A percentile compares a stretch with the other conserved stretches of the same genome.
Evolutionary conservation across 2,888 invertebrate species (phyloP).

Genomic region (Aspidiotus destructor): DNA sequence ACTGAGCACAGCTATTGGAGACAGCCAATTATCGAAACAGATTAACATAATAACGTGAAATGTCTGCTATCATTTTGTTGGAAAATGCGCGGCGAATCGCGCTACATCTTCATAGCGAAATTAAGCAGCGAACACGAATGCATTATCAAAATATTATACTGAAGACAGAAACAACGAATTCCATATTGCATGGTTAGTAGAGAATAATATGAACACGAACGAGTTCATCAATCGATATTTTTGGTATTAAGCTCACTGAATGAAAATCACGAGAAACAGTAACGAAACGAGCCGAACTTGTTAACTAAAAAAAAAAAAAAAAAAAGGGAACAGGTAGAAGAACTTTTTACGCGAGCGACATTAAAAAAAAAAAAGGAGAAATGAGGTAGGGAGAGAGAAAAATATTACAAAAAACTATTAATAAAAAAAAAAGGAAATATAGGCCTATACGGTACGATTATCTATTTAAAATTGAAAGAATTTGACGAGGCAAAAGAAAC

Average conservation of each 20-base stretch:
- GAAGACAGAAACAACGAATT: background rate
- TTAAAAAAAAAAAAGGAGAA: too few species aligned
- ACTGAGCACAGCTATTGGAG: conserved; percentile 16
- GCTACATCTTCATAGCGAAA: conserved; percentile 26
- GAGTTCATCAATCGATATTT: background rate
- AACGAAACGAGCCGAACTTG: background rate
- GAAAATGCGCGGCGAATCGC: conserved; percentile 26
- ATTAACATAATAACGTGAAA: conserved; percentile 23
- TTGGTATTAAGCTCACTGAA: too few species aligned
- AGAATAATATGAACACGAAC: conserved; percentile 1
- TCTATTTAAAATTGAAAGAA: too few species aligned
- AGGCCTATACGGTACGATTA: too few species aligned
- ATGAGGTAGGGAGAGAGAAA: background rate
- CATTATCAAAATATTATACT: background rate
- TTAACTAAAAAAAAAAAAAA: background rate
- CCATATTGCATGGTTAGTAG: background rate
- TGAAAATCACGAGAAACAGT: background rate
- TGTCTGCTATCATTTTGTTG: conserved; percentile 19
- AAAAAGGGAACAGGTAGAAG: background rate
- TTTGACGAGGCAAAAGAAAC: too few species aligned
- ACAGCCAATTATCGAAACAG: conserved; percentile 18
- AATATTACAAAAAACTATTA: background rate
- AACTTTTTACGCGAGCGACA: background rate
- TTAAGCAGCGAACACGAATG: conserved; percentile 8
- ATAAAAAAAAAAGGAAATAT: background rate